Evolutionary conservation across 2,113 vertebrate genomes (phyloP).

Genomic region (Oncorhynchus clarkii): DNA sequence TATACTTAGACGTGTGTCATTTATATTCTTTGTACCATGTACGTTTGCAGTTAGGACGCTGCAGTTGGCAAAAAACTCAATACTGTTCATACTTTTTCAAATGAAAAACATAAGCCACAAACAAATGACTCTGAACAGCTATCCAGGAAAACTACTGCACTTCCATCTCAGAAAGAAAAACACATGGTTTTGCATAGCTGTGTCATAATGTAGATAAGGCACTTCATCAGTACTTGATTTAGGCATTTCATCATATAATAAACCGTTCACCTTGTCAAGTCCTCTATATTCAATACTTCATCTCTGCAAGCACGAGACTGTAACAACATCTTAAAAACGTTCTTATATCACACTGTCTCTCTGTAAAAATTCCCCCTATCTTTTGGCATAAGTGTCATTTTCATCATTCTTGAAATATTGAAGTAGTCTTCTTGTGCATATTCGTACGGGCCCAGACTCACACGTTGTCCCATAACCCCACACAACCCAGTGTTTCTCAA

Average conservation of each 20-base stretch:
- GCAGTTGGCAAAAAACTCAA: constrained; percentile 60
- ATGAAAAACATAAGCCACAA: constrained; percentile 65
- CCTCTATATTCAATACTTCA: constrained; percentile 54
- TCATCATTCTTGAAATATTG: constrained; percentile 67
- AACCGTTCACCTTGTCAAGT: constrained; percentile 43
- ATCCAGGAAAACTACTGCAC: constrained; percentile 64
- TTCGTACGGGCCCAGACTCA: constrained; percentile 46
- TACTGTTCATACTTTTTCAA: constrained; percentile 50
- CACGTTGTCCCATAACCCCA: constrained; percentile 63
- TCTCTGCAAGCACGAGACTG: constrained; percentile 61
- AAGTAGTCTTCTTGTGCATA: constrained; percentile 74
- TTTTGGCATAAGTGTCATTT: constrained; percentile 76
- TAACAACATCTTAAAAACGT: constrained; percentile 56
- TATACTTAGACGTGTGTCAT: constrained; percentile 35
- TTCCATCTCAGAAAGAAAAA: constrained; percentile 74
- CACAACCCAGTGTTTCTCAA: constrained; percentile 67
- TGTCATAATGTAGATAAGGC: constrained; percentile 95
- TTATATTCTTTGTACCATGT: constrained; percentile 59
- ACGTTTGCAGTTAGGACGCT: constrained; percentile 62
- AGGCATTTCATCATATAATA: constrained; percentile 69
- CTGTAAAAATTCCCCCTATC: constrained; percentile 47
- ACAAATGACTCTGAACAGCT: constrained; percentile 52
- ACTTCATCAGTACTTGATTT: constrained; percentile 76
- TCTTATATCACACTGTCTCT: constrained; percentile 56
- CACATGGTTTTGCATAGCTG: constrained; percentile 91